Evolutionary conservation across 1,140 invertebrate genomes (phyloP).

Genomic region (Carposina sasakii): DNA sequence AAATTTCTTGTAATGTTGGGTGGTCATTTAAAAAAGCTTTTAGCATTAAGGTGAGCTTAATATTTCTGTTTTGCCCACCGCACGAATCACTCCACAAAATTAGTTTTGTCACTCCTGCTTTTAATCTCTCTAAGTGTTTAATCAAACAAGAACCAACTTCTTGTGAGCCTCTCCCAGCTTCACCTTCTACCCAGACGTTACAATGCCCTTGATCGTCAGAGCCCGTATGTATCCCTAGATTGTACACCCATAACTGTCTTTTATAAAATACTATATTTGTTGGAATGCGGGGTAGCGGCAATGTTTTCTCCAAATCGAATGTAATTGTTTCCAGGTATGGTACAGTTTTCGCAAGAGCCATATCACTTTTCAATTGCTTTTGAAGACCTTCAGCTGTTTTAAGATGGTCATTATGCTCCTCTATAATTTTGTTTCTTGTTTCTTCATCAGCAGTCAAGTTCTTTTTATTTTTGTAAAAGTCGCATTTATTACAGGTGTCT

Average conservation of each 20-base stretch:
- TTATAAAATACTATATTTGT: conserved; percentile 41
- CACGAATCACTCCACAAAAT: conserved; percentile 51
- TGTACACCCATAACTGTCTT: conserved; percentile 38
- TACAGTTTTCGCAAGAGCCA: conserved; percentile 14
- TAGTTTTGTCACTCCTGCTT: conserved; percentile 25
- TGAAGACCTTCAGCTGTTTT: conserved; percentile 2
- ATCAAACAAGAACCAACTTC: conserved; percentile 43
- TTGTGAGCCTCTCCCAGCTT: conserved; percentile 36
- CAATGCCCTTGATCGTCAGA: conserved; percentile 26
- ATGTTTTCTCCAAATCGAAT: conserved; percentile 46
- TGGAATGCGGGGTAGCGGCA: conserved; percentile 34
- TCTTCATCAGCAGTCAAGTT: conserved; percentile 3
- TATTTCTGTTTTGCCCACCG: conserved; percentile 50
- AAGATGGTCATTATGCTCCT: conserved; percentile 4
- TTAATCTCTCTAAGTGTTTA: conserved; percentile 35
- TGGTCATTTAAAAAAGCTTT: conserved; percentile 30
- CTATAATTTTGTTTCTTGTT: conserved; percentile 7
- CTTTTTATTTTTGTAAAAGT: conserved; percentile 8
- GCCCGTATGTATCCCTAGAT: conserved; percentile 30
- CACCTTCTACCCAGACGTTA: conserved; percentile 42
- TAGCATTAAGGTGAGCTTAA: conserved; percentile 44
- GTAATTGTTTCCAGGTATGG: conserved; percentile 21
- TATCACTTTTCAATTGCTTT: conserved; percentile 12
- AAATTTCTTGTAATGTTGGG: conserved; percentile 31
- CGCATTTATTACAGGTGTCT: conserved; percentile 23